Percentiles rank a stretch among this genome's conserved stretches.
Evolutionary conservation across 2,113 vertebrate genomes (phyloP).

Genomic region (Thymallus thymallus): DNA sequence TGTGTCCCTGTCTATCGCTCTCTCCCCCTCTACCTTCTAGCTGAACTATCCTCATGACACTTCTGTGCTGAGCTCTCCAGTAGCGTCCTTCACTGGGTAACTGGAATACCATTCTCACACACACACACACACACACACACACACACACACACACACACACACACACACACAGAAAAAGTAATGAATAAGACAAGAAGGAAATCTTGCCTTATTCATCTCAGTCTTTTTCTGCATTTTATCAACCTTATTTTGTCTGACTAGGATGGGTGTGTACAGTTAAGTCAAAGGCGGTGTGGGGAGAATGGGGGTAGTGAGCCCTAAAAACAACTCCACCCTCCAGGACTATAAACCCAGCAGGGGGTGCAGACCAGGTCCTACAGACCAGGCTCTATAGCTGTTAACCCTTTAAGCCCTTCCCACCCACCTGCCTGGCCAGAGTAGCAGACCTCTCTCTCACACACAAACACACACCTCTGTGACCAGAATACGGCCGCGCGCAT

Average conservation of each 20-base stretch:
- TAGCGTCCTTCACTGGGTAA: not conserved
- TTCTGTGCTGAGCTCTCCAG: not conserved
- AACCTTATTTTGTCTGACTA: too few species aligned
- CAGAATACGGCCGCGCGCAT: too few species aligned
- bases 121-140: too few species aligned
- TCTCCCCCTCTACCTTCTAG: not conserved
- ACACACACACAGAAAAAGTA: too few species aligned
- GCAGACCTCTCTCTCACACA: not conserved
- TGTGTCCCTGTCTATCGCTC: not conserved
- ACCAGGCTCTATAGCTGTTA: not conserved
- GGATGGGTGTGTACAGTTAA: not conserved
- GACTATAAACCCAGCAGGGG: conserved; percentile 1
- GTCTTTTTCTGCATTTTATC: too few species aligned
- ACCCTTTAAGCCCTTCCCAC: not conserved
- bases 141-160: too few species aligned
- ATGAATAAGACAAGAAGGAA: too few species aligned
- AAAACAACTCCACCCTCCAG: conserved; percentile 1
- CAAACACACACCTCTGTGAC: not conserved
- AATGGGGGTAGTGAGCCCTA: not conserved
- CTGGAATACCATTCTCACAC: not conserved
- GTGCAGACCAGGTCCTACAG: not conserved
- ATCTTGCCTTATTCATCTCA: too few species aligned
- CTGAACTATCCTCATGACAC: not conserved
- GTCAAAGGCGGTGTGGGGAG: not conserved
- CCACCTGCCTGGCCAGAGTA: not conserved